phyloP scores from a whole-genome alignment of 2,888 invertebrate genomes.

The Dyspetes luteomarginatus region DNA sequence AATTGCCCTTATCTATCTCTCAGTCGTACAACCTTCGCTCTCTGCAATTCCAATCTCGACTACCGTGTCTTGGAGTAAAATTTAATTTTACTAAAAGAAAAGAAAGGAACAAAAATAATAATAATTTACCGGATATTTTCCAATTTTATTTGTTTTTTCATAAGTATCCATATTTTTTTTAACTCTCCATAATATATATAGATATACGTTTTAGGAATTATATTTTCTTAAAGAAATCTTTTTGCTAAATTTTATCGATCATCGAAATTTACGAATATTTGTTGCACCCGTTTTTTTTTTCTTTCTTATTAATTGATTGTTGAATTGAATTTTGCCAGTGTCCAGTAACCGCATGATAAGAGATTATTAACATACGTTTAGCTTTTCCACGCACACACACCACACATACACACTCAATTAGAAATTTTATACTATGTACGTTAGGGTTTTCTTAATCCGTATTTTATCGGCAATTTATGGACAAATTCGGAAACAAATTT shows the following conservation, averaged over 20 bases:
- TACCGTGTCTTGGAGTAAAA: neutral
- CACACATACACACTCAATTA: conserved; percentile 13
- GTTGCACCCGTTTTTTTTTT: conserved; percentile 74
- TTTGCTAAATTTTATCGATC: conserved; percentile 15
- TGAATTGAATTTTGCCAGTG: conserved; percentile 80
- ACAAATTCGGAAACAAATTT: neutral
- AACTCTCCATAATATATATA: neutral
- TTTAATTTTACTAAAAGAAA: neutral
- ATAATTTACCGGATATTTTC: too few species aligned
- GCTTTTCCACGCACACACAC: conserved; percentile 30
- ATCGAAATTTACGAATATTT: conserved; percentile 65
- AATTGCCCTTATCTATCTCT: conserved; percentile 65
- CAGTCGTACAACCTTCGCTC: neutral
- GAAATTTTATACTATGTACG: conserved; percentile 32
- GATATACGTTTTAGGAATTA: neutral
- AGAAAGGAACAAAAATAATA: neutral
- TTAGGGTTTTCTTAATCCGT: conserved; percentile 55
- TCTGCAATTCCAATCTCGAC: neutral
- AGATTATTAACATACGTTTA: conserved; percentile 59
- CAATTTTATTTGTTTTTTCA: conserved; percentile 3
- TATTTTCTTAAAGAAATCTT: conserved; percentile 13
- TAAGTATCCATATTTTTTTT: conserved; percentile 14
- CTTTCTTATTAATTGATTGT: conserved; percentile 77
- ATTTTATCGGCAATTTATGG: conserved; percentile 1
- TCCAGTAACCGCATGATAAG: conserved; percentile 81